Base-by-base conservation (phyloP, 2,888 invertebrate genomes). In the Meteorus colon region DNA sequence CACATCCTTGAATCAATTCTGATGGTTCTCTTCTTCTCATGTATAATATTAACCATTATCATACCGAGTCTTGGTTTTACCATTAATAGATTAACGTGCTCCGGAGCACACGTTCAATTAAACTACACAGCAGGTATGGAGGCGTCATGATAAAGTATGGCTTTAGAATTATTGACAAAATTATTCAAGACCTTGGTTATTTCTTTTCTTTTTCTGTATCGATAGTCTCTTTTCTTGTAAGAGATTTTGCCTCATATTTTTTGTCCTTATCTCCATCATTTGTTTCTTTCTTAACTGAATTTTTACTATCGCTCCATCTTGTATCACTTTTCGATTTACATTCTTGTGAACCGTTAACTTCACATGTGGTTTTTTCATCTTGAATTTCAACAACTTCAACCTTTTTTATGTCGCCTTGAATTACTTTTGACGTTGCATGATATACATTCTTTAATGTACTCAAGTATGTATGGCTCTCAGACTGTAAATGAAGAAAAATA, bases 381-480 rank as follows among this genome's bases (percentile, higher is more conserved):
- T 88, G 88, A 27, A 89, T 89, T 77, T 89, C 89, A 3, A 89
- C 89, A 59, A 89, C 78, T 80, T 89, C 89, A 10, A 89, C 89
- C 74, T 87, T 88, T 60, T 88, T 89, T 16, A 83, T 82, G 68
- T 89, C 89, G 24, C 81, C 80, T 70, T 87, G 89, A 73, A 89
- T 79, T 76, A 83, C 85, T 80, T 89, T 89, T 16, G 87, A 85
- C 16, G 88, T 83, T 77, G 86, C 84, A 60, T 88, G 88, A 78
- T 89, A 87, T 75, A 90, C 85, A 78, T 86, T 90, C 79, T 89
- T 92, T 81, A 95, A 88, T 1, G 94, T 93, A 19, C 93, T 91
- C 86, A 94, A 92, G 90, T 94, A 95, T 84, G 93, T 91, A 86
- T 94, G 93, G 0, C 94, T 92, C 83, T 93, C 93, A 14, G 92